Base-by-base conservation (phyloP, 2,797 vertebrate genomes). In the Manis pentadactyla region DNA sequence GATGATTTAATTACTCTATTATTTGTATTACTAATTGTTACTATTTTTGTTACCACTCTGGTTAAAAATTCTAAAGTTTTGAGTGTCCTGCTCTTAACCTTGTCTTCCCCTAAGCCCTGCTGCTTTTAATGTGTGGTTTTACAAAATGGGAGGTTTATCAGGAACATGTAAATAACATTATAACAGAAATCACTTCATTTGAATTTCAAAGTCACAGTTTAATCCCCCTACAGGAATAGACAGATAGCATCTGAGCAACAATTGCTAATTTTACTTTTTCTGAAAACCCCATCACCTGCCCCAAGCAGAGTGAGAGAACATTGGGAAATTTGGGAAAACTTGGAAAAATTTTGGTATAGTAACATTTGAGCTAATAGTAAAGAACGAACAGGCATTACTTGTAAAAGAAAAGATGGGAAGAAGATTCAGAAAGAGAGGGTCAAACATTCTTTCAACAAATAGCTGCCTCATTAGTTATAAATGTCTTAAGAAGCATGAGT, bases 261-360 rank as follows among this genome's bases (percentile, higher is more conserved):
- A 59, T 51, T 55, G 18, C 29, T 78, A 27, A 78, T 59, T 96
- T 85, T 68, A 18, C 25, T 23, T 94, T 83, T 63, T 31, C 19
- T 2, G 5, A 81, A 73, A 90, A 51, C 18, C 12, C 31, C 29
- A 37, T 29, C 39, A 63, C 3, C 66, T 61, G 5, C 17, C 15
- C 18, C 37, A 13, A 29, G 31, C 0, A 68, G 31, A 90, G 77
- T 31, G 19, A 25, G 57, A 64, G 71, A 6, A 3, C 12, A 53
- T 75, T 87, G 87, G 69, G 53, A 37, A 78, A 64, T 79, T 84
- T 90, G 69, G 57, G 42, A 78, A 64, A 87, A 94, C 79, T 83
- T 86, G 53, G 63, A 37, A 29, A 88, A 73, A 5, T 25, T 87
- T 94, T 77, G 73, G 11, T 63, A 27, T 23, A 61, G 37, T 75